These are phyloP conservation scores for Corythaeola cristata DNA, from an alignment of 2,113 vertebrate genomes.

Conservation along the genomic window DNA sequence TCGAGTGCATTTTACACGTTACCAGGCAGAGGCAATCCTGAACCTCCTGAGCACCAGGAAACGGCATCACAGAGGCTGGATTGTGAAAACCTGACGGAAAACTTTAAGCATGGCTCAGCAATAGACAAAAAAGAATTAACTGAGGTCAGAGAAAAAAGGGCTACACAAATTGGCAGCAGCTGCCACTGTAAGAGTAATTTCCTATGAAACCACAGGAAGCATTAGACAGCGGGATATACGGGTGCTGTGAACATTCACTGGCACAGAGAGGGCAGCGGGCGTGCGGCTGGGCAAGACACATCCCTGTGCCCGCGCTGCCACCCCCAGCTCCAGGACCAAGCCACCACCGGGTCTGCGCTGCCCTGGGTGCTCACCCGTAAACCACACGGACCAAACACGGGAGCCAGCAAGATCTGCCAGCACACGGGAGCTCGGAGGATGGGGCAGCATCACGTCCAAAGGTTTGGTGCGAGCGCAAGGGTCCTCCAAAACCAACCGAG, in stretches of 20 bases:
- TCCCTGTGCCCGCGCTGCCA: not conserved
- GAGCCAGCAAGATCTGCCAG: not conserved
- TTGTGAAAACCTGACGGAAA: slow-evolving; percentile 21
- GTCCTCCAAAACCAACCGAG: not conserved
- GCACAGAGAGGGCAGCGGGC: not conserved
- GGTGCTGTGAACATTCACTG: not conserved
- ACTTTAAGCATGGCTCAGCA: not conserved
- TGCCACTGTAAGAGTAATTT: not conserved
- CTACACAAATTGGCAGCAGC: slow-evolving; percentile 38
- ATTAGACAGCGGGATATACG: not conserved
- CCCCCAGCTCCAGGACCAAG: not conserved
- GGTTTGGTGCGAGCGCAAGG: not conserved
- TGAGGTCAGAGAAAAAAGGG: not conserved
- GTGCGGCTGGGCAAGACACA: not conserved
- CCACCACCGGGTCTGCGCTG: not conserved
- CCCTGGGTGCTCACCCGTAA: not conserved
- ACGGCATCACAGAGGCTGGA: slow-evolving; percentile 10
- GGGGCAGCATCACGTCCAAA: not conserved
- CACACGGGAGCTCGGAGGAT: fast-evolving
- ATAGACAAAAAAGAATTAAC: not conserved
- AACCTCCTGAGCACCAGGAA: not conserved
- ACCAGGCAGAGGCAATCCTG: not conserved
- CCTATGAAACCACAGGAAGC: slow-evolving; percentile 29
- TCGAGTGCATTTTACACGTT: not conserved
- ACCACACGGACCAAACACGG: not conserved